A percentile compares a stretch with the other conserved stretches of the same genome.
phyloP scores from a whole-genome alignment of 2,113 vertebrate genomes.

The Capreolus pygargus region DNA sequence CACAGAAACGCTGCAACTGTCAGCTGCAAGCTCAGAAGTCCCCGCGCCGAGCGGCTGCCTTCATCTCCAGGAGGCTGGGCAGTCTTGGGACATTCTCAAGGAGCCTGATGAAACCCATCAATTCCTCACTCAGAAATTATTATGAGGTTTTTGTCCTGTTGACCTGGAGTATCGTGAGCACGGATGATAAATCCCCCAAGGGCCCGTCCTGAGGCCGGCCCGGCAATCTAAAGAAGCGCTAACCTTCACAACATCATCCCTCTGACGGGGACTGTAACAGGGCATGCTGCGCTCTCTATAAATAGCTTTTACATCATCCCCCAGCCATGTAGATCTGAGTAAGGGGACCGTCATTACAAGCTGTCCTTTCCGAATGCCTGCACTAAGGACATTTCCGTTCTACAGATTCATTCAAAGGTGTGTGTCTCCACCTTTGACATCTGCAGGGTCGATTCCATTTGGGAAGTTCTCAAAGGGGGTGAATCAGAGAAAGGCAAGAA shows the following conservation, averaged over 20 bases:
- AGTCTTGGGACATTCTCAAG: neutral
- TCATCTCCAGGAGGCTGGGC: neutral
- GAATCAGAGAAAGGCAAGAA: neutral
- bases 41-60: neutral
- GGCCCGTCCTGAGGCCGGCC: neutral
- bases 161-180: neutral
- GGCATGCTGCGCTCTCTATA: neutral
- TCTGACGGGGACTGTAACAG: neutral
- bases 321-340: neutral
- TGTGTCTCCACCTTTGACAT: neutral
- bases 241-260: neutral
- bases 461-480: neutral
- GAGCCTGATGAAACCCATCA: neutral
- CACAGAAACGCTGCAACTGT: neutral
- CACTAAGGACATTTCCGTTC: neutral
- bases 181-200: neutral
- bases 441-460: neutral
- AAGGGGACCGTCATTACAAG: neutral
- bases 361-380: neutral
- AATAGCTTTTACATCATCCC: neutral
- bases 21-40: neutral
- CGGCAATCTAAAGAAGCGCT: neutral
- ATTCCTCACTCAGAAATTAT: constrained; percentile 16
- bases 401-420: neutral
- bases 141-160: neutral